A percentile compares a stretch with the other conserved stretches of the same genome.
These are phyloP conservation scores for Drosophila sp. DNA, from an alignment of 1,140 invertebrate species.

Conservation along the genomic window DNA sequence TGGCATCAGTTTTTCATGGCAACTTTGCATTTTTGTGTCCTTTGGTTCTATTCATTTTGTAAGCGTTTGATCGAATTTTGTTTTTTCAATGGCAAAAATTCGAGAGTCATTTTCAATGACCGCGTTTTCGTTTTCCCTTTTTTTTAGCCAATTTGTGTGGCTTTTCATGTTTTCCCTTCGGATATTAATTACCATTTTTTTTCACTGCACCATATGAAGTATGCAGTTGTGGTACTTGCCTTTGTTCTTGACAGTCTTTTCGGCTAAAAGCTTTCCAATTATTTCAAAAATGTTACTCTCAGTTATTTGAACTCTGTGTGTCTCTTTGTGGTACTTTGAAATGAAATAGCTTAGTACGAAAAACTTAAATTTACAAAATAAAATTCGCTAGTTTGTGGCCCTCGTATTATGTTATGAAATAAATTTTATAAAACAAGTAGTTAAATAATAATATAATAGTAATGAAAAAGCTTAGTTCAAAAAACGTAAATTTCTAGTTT, in stretches of 20 bases:
- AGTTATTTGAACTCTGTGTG: not conserved
- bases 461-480: too few species aligned
- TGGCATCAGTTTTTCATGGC: conserved; percentile 44
- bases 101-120: conserved; percentile 54
- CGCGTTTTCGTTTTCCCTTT: conserved; percentile 17
- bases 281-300: not conserved
- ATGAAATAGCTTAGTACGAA: too few species aligned
- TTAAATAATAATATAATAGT: too few species aligned
- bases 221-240: not conserved
- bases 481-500: too few species aligned
- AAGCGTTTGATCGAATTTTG: conserved; percentile 64
- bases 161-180: conserved; percentile 56
- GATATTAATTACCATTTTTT: conserved; percentile 62
- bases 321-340: not conserved
- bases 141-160: conserved; percentile 39
- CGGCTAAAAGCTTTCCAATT: not conserved
- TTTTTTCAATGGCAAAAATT: conserved; percentile 58
- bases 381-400: too few species aligned
- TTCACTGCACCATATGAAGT: conserved; percentile 16
- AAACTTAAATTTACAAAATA: too few species aligned
- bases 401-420: too few species aligned
- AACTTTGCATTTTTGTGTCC: conserved; percentile 28
- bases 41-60: conserved; percentile 15
- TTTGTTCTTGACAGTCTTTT: not conserved
- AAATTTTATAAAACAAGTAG: too few species aligned